A percentile compares a stretch with the other conserved stretches of the same genome.
phyloP scores from a whole-genome alignment of 2,797 vertebrate genomes.

The Crax fasciolata region DNA sequence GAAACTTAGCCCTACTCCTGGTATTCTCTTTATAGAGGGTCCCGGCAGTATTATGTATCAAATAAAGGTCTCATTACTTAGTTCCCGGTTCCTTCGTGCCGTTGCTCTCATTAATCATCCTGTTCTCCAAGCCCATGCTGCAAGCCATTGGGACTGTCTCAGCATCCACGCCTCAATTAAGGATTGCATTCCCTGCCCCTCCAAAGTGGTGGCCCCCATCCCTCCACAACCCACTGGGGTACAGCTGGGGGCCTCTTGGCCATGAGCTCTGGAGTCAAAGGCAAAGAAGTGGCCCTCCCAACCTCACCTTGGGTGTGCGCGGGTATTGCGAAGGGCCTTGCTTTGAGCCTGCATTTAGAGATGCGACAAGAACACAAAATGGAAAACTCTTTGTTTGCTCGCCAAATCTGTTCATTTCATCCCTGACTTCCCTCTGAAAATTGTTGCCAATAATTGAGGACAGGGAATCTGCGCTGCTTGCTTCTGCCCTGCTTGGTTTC shows the following conservation, averaged over 20 bases:
- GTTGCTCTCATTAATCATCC: slow-evolving; percentile 65
- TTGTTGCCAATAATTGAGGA: neutral
- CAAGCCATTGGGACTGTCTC: neutral
- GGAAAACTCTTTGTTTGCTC: neutral
- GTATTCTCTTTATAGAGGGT: slow-evolving; percentile 58
- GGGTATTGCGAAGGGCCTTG: neutral
- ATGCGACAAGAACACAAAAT: neutral
- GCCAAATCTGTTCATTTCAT: neutral
- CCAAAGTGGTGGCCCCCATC: neutral
- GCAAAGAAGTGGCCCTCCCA: neutral
- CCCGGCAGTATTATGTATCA: slow-evolving; percentile 66
- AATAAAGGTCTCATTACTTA: slow-evolving; percentile 74
- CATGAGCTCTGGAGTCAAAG: neutral
- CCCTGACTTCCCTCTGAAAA: neutral
- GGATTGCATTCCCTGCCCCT: neutral
- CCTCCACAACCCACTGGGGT: rapidly evolving
- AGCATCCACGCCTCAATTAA: neutral
- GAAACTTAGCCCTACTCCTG: slow-evolving; percentile 34
- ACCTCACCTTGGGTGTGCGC: rapidly evolving
- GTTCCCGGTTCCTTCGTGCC: slow-evolving; percentile 44
- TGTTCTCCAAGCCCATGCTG: neutral
- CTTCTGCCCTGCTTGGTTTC: neutral
- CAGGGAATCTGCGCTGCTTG: neutral
- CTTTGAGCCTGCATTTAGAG: neutral
- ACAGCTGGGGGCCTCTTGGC: neutral